Conservation (phyloP, 2,797 vertebrate genomes). For the Scomberomorus guttatus region DNA sequence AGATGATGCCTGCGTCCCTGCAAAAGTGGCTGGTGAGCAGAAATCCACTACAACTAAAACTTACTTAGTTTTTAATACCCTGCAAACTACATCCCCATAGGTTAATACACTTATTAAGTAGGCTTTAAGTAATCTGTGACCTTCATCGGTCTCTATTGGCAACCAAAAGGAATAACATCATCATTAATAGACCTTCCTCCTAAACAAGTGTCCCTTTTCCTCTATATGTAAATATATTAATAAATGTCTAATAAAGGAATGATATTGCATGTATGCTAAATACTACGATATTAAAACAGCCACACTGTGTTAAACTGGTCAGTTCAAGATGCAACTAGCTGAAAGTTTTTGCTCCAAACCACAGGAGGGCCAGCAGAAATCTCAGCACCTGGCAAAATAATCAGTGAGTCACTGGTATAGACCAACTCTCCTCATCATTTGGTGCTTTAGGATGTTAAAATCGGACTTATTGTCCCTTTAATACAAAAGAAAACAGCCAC, state of each 20-base stretch:
- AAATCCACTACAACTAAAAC: background rate
- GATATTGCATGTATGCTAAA: background rate
- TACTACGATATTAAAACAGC: too few relatives aligned
- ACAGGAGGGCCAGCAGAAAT: slow-evolving; percentile 12
- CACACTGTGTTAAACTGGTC: too few relatives aligned
- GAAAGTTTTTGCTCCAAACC: slow-evolving; percentile 3
- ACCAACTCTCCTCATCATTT: slow-evolving; percentile 25
- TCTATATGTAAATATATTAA: background rate
- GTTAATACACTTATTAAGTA: slow-evolving; percentile 5
- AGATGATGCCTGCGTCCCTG: background rate
- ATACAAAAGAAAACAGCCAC: slow-evolving; percentile 23
- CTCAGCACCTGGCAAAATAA: slow-evolving; percentile 12
- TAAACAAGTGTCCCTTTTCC: background rate
- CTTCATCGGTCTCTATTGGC: slow-evolving; percentile 4
- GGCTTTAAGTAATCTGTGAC: background rate
- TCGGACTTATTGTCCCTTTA: slow-evolving; percentile 30
- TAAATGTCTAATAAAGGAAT: background rate
- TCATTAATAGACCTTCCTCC: background rate
- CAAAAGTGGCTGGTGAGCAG: background rate
- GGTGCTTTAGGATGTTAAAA: slow-evolving; percentile 28
- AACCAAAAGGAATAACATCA: background rate
- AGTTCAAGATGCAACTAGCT: background rate
- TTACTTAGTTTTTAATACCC: background rate
- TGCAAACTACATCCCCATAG: background rate
- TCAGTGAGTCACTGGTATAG: slow-evolving; percentile 14